phyloP scores from a whole-genome alignment of 2,113 vertebrate species.

The Eclectus roratus region DNA sequence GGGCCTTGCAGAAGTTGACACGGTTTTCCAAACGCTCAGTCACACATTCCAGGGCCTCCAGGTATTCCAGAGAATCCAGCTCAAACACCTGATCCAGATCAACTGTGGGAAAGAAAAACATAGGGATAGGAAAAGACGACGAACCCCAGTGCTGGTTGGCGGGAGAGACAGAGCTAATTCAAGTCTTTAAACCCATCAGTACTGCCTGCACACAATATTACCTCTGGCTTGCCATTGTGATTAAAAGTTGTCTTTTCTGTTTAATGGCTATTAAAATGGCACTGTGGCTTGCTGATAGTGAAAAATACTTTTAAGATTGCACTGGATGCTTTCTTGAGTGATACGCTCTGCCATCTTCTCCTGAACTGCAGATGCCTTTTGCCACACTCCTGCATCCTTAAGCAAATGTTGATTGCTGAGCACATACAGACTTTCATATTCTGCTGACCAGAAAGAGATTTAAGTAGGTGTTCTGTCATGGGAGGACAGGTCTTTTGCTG shows the following conservation, averaged over 20 bases:
- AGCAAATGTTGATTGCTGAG: not conserved
- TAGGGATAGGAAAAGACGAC: not conserved
- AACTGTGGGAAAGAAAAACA: conserved; percentile 75
- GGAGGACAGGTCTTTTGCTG: not conserved
- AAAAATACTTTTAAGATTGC: not conserved
- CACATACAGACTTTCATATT: not conserved
- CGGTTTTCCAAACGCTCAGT: conserved; percentile 93
- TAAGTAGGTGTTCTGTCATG: not conserved
- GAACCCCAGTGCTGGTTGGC: not conserved
- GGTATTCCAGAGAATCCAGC: conserved; percentile 93
- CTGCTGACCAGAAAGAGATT: not conserved
- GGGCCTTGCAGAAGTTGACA: conserved; percentile 98
- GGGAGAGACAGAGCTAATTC: not conserved
- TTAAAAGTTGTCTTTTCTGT: not conserved
- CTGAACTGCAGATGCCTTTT: not conserved
- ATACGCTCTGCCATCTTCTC: not conserved
- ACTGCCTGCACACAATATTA: not conserved
- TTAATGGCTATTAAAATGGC: not conserved
- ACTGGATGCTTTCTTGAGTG: not conserved
- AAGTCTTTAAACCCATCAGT: not conserved
- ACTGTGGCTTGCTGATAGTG: not conserved
- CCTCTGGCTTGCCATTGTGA: not conserved
- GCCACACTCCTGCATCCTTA: not conserved
- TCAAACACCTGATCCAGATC: conserved; percentile 92
- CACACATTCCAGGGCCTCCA: conserved; percentile 93